Conservation (phyloP, 2,888 invertebrate genomes). For the Muschampia plurimacula region DNA sequence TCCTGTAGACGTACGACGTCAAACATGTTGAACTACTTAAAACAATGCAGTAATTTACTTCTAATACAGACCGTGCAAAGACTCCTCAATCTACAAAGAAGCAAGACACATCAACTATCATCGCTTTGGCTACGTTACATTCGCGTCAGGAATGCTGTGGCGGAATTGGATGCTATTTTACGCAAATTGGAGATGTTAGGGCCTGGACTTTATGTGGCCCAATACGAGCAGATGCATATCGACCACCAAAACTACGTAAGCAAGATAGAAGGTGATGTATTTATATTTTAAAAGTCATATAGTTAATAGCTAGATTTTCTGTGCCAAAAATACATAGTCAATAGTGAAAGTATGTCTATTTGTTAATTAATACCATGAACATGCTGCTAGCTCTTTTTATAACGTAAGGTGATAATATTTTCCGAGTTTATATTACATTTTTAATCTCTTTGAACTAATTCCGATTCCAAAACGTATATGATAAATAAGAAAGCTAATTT, state of each 20-base stretch:
- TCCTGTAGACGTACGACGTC: no score
- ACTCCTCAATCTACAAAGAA: constrained; percentile 68
- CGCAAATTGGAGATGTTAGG: constrained; percentile 72
- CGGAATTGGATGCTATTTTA: constrained; percentile 68
- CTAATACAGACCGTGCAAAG: constrained; percentile 67
- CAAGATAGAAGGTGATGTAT: constrained; percentile 74
- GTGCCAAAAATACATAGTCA: background rate
- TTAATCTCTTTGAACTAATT: no score
- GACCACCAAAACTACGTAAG: constrained; percentile 72
- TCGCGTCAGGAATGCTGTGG: constrained; percentile 72
- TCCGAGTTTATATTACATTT: no score
- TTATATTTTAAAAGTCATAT: no score
- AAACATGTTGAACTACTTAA: no score
- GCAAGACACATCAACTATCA: constrained; percentile 70
- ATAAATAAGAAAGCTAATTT: no score
- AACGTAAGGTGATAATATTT: no score
- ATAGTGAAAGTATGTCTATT: no score
- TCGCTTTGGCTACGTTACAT: constrained; percentile 72
- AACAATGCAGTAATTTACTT: no score
- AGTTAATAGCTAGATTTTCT: background rate
- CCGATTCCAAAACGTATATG: no score
- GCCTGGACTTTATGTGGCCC: constrained; percentile 75
- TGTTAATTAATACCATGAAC: no score
- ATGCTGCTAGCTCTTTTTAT: no score
- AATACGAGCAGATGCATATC: constrained; percentile 50